Base-by-base conservation (phyloP, 2,888 invertebrate genomes). In the Allophyes oxyacanthae region DNA sequence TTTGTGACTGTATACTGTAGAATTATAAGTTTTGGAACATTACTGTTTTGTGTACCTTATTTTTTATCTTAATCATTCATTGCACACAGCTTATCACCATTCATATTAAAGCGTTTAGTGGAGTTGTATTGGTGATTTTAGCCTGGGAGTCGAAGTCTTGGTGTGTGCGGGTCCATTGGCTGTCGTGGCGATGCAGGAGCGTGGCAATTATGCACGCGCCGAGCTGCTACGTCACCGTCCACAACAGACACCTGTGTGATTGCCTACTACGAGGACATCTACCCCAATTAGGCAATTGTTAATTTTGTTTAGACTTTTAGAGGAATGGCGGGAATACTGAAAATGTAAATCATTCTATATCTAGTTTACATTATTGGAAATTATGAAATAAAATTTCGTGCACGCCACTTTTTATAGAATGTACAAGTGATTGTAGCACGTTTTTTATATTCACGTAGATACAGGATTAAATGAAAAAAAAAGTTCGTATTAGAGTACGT, bases 191-290 rank as follows among this genome's bases (percentile, higher is more conserved):
- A 15, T 74, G 80, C 44, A 79, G 83, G 55, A 82, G 80, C 68
- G 82, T 83, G 57, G 77, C 83, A 25, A 71, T 81, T 42, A 76
- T 84, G 43, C 92, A 92, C 72, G 90, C 92, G 48, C 86, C 91
- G 6, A 72, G 83, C 28, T 93, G 93, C 84, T 79, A 86, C 67
- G 81, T 90, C 68, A 81, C 87, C 33, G 81, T 86, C 50, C 79
- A 79, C 59, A 74, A 84, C 52, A 70, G 75, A 50, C 84, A 82
- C 40, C 83, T 81, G 64, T 93, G 93, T 73, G 81, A 88, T 78
- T 92, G 92, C 67, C 81, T 87, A 34, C 83, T 92, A 41, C 64
- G 75, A 55, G 57, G 61, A 58, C 45, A 46, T 20, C 44, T 38
- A 44, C 58, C 61, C 11, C 14, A 36, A 42, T 37, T 41, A 43